Percentiles rank a stretch among this genome's conserved stretches.
Conservation (phyloP, 2,888 invertebrate species). For the Hipparchia semele region DNA sequence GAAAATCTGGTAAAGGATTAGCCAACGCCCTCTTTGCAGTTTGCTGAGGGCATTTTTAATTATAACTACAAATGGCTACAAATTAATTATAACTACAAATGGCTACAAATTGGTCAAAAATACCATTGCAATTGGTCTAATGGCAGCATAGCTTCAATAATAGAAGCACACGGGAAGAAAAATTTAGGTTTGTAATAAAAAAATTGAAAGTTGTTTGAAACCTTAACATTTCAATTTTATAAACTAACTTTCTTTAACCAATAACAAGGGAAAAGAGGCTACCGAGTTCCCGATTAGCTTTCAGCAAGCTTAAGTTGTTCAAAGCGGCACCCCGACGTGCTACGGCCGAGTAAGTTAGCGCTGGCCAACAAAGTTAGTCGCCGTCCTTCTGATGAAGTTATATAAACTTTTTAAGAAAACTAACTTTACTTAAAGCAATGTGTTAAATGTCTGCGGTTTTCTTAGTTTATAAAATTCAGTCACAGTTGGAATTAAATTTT, state of each 20-base stretch:
- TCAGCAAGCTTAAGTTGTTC: conserved; percentile 12
- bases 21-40: no score
- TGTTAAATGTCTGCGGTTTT: neutral
- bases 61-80: no score
- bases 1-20: no score
- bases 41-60: no score
- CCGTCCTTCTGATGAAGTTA: conserved; percentile 21
- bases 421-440: conserved; percentile 14
- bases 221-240: conserved; percentile 1
- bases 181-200: neutral
- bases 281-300: conserved; percentile 15
- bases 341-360: conserved; percentile 12
- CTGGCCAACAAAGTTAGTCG: conserved; percentile 15
- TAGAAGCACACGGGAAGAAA: neutral
- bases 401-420: conserved; percentile 7
- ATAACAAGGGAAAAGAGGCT: conserved; percentile 1
- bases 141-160: no score
- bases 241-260: neutral
- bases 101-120: no score
- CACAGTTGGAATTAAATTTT: no score
- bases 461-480: no score
- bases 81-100: no score
- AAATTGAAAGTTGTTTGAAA: neutral
- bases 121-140: no score
- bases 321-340: conserved; percentile 8